These are phyloP conservation scores for Epinephelus cyanopodus DNA, from an alignment of 2,113 vertebrate species.

Conservation along the genomic window DNA sequence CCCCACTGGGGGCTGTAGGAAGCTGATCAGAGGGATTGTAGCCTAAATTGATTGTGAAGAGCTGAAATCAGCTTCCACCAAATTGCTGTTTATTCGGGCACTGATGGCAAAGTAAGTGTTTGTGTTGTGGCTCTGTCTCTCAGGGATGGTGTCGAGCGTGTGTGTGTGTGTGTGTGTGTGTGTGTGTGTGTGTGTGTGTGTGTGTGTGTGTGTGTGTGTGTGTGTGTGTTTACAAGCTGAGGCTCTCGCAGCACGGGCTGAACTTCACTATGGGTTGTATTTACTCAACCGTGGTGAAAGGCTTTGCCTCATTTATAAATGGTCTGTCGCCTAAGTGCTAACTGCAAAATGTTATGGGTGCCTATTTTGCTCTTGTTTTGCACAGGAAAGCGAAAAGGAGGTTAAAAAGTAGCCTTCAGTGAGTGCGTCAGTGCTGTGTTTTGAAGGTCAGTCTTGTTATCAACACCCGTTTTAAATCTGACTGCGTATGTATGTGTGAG, in stretches of 20 bases:
- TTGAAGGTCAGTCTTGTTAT: constrained; percentile 71
- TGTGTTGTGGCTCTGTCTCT: constrained; percentile 56
- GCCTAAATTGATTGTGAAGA: constrained; percentile 66
- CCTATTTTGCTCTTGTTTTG: constrained; percentile 56
- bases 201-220: constrained; percentile 4
- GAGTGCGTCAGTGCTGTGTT: constrained; percentile 38
- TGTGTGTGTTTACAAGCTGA: constrained; percentile 46
- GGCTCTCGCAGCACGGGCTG: constrained; percentile 39
- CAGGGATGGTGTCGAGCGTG: constrained; percentile 8
- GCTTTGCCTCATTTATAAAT: constrained; percentile 61
- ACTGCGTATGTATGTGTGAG: constrained; percentile 7
- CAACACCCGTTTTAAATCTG: constrained; percentile 37
- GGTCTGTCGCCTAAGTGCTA: constrained; percentile 56
- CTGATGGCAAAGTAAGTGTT: constrained; percentile 58
- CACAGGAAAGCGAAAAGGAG: constrained; percentile 16
- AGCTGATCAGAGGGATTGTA: constrained; percentile 59
- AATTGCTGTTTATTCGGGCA: constrained; percentile 55
- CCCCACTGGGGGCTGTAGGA: constrained; percentile 24
- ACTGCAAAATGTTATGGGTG: constrained; percentile 52
- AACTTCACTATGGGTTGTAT: constrained; percentile 61
- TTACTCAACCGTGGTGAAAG: constrained; percentile 60
- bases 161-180: constrained; percentile 7
- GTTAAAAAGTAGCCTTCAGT: constrained; percentile 51
- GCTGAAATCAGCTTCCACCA: constrained; percentile 64
- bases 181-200: constrained; percentile 19